Evolutionary conservation across 53 echinoderm and acorn worm genomes (phyloP).

Genomic region (Zoroaster sp.): DNA sequence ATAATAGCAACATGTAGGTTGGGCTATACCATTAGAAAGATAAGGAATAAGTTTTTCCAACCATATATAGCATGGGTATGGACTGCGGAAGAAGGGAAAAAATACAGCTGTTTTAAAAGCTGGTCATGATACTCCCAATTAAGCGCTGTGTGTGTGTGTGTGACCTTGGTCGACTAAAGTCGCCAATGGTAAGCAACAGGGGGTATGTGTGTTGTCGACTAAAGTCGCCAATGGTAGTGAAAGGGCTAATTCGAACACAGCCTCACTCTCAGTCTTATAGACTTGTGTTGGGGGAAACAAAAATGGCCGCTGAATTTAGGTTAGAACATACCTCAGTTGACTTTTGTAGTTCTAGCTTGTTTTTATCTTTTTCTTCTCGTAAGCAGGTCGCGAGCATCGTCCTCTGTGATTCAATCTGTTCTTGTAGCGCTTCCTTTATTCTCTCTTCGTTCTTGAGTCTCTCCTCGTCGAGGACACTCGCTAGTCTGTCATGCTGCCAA

Average conservation of each 20-base stretch:
- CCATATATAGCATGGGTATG: too few relatives aligned
- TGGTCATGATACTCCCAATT: too few relatives aligned
- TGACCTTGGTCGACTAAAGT: too few relatives aligned
- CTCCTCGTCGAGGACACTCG: conserved; percentile 86
- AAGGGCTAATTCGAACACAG: neutral
- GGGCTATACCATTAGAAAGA: too few relatives aligned
- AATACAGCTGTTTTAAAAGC: too few relatives aligned
- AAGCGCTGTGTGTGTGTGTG: too few relatives aligned
- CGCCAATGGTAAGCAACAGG: too few relatives aligned
- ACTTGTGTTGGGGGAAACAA: neutral
- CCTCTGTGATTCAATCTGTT: conserved; percentile 74
- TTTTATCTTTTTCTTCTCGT: conserved; percentile 75
- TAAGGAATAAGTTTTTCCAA: too few relatives aligned
- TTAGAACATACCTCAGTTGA: conserved; percentile 59
- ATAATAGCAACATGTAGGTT: too few relatives aligned
- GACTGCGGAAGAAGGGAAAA: too few relatives aligned
- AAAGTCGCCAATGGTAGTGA: too few relatives aligned
- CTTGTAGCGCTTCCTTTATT: conserved; percentile 65
- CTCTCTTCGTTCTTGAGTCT: conserved; percentile 66
- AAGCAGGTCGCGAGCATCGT: conserved; percentile 66
- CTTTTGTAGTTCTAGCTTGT: conserved; percentile 55
- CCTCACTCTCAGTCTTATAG: neutral
- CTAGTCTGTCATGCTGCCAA: conserved; percentile 79
- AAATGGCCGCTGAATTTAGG: neutral
- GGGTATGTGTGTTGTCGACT: too few relatives aligned